Percentiles rank a stretch among this genome's conserved stretches.
Conservation (phyloP, 2,888 invertebrate species). For the Incurvaria masculella region DNA sequence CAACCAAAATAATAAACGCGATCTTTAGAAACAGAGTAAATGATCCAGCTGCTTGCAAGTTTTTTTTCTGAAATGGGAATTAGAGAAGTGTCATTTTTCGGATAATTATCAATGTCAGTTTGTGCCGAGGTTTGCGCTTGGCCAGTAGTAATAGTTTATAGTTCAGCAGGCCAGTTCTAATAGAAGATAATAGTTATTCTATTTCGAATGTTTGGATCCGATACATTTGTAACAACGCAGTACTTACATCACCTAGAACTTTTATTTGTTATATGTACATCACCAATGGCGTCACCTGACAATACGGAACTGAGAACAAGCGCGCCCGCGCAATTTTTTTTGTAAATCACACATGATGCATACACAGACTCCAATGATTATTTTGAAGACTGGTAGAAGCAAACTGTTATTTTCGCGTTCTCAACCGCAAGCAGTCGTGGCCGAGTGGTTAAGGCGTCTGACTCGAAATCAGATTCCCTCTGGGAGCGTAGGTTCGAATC, state of each 20-base stretch:
- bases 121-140: constrained; percentile 12
- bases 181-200: constrained; percentile 15
- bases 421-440: constrained; percentile 55
- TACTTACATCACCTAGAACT: constrained; percentile 9
- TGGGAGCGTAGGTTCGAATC: constrained; percentile 87
- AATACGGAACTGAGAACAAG: no score
- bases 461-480: constrained; percentile 81
- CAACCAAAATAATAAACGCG: constrained; percentile 18
- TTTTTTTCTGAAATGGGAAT: constrained; percentile 13
- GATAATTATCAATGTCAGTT: constrained; percentile 11
- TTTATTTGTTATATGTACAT: constrained; percentile 5
- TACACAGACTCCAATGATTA: no score
- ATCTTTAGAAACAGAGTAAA: constrained; percentile 16
- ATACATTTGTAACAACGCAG: constrained; percentile 8
- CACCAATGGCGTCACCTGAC: background rate
- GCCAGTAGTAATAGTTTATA: constrained; percentile 11
- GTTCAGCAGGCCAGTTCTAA: no score
- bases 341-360: no score
- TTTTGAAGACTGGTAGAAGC: no score
- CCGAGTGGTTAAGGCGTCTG: constrained; percentile 71
- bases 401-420: no score
- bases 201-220: constrained; percentile 14
- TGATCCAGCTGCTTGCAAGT: constrained; percentile 17
- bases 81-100: constrained; percentile 13
- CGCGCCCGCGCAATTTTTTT: no score